Evolutionary conservation across 2,888 invertebrate species (phyloP).

Genomic region (Cecidostiba fungosa): DNA sequence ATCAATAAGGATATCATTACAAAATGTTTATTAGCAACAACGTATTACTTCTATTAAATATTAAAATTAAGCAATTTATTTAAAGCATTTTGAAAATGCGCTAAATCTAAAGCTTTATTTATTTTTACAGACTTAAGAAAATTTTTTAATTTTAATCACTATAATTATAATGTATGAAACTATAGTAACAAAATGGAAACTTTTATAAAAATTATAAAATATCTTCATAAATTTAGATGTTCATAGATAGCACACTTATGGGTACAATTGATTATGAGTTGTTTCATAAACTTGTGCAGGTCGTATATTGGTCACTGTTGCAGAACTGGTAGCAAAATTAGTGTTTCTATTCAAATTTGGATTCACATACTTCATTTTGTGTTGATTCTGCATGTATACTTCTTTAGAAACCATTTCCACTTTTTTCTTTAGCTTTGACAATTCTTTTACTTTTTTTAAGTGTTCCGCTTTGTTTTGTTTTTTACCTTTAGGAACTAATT

Average conservation of each 20-base stretch:
- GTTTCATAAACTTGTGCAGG: conserved; percentile 7
- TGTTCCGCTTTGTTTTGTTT: not conserved
- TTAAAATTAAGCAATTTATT: not conserved
- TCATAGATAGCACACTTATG: not conserved
- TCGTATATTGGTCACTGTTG: not conserved
- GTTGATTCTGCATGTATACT: not conserved
- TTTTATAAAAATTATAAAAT: conserved; percentile 4
- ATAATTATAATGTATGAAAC: not conserved
- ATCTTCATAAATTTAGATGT: not conserved
- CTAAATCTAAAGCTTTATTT: not conserved
- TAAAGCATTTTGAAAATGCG: not conserved
- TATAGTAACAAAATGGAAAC: not conserved
- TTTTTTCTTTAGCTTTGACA: not conserved
- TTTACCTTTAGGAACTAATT: not conserved
- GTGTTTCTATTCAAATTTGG: not conserved
- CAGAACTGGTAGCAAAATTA: not conserved
- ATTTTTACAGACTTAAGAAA: not conserved
- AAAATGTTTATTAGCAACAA: not conserved
- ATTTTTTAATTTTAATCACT: not conserved
- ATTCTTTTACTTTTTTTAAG: not conserved
- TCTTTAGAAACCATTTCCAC: not conserved
- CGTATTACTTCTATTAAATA: not conserved
- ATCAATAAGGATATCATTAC: not conserved
- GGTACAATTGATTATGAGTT: conserved; percentile 41
- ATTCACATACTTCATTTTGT: not conserved